phyloP scores from a whole-genome alignment of 2,113 vertebrate genomes.

The Solenodon paradoxus region DNA sequence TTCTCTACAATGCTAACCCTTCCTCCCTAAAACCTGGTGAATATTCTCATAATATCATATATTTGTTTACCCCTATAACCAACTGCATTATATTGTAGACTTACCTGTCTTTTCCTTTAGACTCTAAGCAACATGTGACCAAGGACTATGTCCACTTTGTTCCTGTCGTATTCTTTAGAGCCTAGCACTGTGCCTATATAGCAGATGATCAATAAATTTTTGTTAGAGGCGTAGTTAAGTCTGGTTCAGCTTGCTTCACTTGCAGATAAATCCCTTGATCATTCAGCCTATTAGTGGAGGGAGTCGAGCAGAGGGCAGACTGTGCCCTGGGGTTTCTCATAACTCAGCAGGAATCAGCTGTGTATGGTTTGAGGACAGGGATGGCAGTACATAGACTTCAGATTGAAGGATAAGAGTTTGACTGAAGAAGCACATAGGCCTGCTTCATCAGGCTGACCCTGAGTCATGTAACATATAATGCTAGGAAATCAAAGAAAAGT shows the following conservation, averaged over 20 bases:
- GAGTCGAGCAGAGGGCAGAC: background rate
- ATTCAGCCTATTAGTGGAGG: background rate
- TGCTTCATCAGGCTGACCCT: background rate
- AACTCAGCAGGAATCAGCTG: background rate
- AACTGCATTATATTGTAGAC: background rate
- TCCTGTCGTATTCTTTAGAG: background rate
- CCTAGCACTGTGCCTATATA: background rate
- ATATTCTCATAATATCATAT: background rate
- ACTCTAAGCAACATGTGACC: background rate
- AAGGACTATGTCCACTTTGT: background rate
- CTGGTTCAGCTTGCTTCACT: background rate
- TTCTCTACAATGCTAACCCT: background rate
- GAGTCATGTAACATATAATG: background rate
- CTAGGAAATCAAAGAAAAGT: background rate
- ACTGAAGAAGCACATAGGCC: background rate
- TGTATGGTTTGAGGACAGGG: background rate
- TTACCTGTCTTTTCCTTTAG: background rate
- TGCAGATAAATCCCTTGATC: background rate
- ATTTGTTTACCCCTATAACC: background rate
- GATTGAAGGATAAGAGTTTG: background rate
- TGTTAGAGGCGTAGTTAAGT: background rate
- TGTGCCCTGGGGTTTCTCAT: background rate
- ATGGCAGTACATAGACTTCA: background rate
- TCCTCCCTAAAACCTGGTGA: background rate
- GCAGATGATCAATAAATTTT: background rate